These are phyloP conservation scores for Atherinomorus stipes DNA, from an alignment of 2,113 vertebrate species.

Conservation along the genomic window DNA sequence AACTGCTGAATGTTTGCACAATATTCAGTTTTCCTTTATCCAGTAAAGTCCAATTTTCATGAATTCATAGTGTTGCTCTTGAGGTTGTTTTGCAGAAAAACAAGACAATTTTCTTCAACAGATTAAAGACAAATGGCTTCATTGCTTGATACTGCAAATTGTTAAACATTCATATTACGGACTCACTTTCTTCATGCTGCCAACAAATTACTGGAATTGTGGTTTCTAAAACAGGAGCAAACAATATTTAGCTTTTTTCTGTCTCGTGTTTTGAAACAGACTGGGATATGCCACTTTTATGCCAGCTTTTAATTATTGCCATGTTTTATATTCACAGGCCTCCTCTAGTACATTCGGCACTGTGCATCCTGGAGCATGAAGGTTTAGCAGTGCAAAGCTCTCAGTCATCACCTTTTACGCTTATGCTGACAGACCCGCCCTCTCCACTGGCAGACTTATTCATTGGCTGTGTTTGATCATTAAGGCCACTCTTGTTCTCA, in stretches of 20 bases:
- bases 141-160: slow-evolving; percentile 7
- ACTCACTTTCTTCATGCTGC: slow-evolving; percentile 2
- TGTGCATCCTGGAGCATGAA: slow-evolving; percentile 63
- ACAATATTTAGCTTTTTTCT: neutral
- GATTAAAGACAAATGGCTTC: slow-evolving; percentile 4
- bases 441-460: slow-evolving; percentile 68
- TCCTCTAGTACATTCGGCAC: slow-evolving; percentile 43
- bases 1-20: too few relatives aligned
- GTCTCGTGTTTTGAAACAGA: slow-evolving; percentile 23
- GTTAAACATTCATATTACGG: neutral
- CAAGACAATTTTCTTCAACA: slow-evolving; percentile 1
- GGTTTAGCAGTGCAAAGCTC: slow-evolving; percentile 73
- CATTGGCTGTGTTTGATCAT: slow-evolving; percentile 64
- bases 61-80: neutral
- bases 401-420: slow-evolving; percentile 78
- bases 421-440: slow-evolving; percentile 63
- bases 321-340: slow-evolving; percentile 53
- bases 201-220: slow-evolving; percentile 19
- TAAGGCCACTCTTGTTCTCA: slow-evolving; percentile 63
- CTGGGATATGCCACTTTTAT: slow-evolving; percentile 26
- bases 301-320: slow-evolving; percentile 49
- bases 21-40: neutral
- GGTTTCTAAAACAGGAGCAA: slow-evolving; percentile 18
- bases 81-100: neutral
- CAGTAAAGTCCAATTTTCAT: neutral